Evolutionary conservation across 2,888 invertebrate species (phyloP).

Genomic region (Stenolophus ochropezus): DNA sequence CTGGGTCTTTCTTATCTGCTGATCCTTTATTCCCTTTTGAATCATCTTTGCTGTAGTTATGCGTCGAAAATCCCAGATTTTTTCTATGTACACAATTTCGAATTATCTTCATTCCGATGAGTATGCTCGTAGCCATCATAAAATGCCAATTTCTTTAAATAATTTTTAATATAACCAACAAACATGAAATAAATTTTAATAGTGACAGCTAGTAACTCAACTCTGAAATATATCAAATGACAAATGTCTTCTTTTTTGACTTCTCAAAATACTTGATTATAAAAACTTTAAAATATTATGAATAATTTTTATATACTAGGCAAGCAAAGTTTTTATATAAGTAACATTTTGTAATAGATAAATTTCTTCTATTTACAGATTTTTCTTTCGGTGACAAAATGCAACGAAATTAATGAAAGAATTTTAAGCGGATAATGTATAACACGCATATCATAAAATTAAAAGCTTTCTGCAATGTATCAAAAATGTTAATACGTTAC

Average conservation of each 20-base stretch:
- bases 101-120: neutral
- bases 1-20: neutral
- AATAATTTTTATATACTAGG: too few relatives aligned
- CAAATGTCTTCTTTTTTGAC: too few relatives aligned
- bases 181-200: neutral
- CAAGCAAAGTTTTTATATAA: too few relatives aligned
- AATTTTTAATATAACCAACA: neutral
- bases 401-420: slow-evolving; percentile 28
- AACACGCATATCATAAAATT: slow-evolving; percentile 26
- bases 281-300: too few relatives aligned
- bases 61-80: neutral
- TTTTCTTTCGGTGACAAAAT: neutral
- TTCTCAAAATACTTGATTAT: too few relatives aligned
- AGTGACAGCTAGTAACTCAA: neutral
- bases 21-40: neutral
- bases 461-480: slow-evolving; percentile 35
- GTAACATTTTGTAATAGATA: neutral
- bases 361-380: slow-evolving; percentile 4
- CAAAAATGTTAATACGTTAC: slow-evolving; percentile 42
- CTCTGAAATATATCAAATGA: too few relatives aligned
- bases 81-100: neutral
- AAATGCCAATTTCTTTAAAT: neutral
- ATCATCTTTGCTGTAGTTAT: neutral
- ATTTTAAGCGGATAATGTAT: slow-evolving; percentile 10
- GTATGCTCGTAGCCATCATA: neutral